Base-by-base conservation (phyloP, 2,113 vertebrate genomes). In the Hemibagrus wyckioides region DNA sequence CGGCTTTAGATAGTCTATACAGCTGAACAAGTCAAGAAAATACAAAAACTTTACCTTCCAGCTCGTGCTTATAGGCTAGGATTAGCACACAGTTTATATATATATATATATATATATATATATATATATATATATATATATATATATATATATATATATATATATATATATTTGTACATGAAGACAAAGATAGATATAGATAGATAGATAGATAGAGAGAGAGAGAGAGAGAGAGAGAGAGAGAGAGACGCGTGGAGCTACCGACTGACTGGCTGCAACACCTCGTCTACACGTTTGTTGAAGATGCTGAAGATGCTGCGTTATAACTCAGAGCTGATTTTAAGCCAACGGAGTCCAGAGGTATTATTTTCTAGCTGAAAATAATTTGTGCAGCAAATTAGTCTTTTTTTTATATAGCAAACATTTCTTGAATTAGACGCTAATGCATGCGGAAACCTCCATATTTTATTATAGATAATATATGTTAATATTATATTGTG, bases 191-290 rank as follows among this genome's bases (percentile, higher is more conserved):
- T 41, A 52, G 44, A 36, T 19, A 33, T 17, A 85, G 56, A 36
- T 6, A 73, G 57, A 79, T 19, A 63, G 14, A n/a, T 30, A 80
- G 19, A 56, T 28, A 75, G 33, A 80, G 19, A 56, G 36, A 75
- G 33, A 41, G 54, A 39, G 28, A 86, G 75, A 36, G 28, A 56
- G 77, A 75, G 77, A 82, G 52, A 86, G 39, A 57, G 57, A 69
- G 59, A 71, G 80, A 67, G 30, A 52, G 81, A 79, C 67, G 81
- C 75, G 48, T 75, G 87, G 85, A 88, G 48, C 80, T 77, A 79
- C 48, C 39, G 86, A 59, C 89, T 57, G 86, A 59, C 89, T 57
- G 86, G 77, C 61, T 83, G 87, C 77, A 85, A 73, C 83, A 75
- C 30, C 52, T 61, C 83, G 73, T 75, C 69, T 63, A 48, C 71